Base-by-base conservation (phyloP, 2,797 vertebrate species). In the Astyanax mexicanus region DNA sequence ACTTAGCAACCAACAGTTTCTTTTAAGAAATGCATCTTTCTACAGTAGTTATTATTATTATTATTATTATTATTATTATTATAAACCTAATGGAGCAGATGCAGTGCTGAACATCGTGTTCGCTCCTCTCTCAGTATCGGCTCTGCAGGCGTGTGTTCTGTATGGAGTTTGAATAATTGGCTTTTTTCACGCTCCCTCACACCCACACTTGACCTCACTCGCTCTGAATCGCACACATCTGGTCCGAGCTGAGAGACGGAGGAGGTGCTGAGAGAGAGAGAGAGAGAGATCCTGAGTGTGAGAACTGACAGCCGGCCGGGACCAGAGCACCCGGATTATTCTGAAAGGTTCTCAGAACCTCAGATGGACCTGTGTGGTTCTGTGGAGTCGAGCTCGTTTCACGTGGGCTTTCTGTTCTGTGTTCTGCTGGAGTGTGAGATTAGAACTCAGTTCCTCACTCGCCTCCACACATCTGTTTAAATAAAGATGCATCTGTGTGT, bases 151-250 rank as follows among this genome's bases (percentile, higher is more conserved):
- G 3, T 25, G 35, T 74, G 54, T 27, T 27, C 60, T 49, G 60
- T 77, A 29, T 77, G 38, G 37, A 23, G 11, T 61, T 51, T 44
- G 32, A 42, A 44, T 42, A n/a, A 42, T 69, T 76, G 17, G 38
- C 38, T 32, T 38, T 45, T 25, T 19, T 44, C 54, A 69, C 75
- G 42, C 40, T 3, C 15, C 17, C 61, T 35, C 27, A 23, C 69
- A 60, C 64, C 27, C 65, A 60, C 65, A n/a, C 64, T 47, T 8
- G 32, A 68, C 45, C 45, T 17, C 32, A 19, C n/a, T 37, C 60
- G 6, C 19, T 38, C 7, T n/a, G 19, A 37, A 62, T 42, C 35
- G 32, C 27, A 74, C 70, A 74, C 75, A 78, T 78, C 75, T 78
- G 75, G 69, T 51, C 42, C 37, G 29, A 21, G 13, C 49, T 37